Base-by-base conservation (phyloP, 2,888 invertebrate species). In the Drosophila borealis region DNA sequence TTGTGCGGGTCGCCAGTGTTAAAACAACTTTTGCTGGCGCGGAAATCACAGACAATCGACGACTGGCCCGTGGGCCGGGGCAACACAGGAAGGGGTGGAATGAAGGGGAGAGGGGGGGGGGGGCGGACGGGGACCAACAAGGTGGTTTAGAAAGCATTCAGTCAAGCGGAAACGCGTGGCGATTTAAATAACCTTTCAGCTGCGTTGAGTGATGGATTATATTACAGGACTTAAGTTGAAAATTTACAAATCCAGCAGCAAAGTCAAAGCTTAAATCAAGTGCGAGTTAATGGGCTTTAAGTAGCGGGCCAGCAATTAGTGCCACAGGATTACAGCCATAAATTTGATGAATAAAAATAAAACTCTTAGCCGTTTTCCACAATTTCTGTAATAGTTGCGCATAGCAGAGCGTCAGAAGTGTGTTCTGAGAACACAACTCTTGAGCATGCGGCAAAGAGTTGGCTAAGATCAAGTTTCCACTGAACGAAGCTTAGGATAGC, bases 151-250 rank as follows among this genome's bases (percentile, higher is more conserved):
- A 29, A 37, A 54, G 71, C 57, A 61, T 57, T 72, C 78, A 66
- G 50, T 74, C 50, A 42, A 65, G 68, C 74, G 74, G 74, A 74
- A 74, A 73, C 57, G 68, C 74, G 74, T 78, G 74, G 67, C 74
- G 74, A 78, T 77, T 74, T 73, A 78, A 74, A 74, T 73, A 74
- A 74, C 78, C 74, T 78, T 78, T 74, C 57, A 74, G 69, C 61
- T 57, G 41, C 33, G 55, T 49, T 74, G 69, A 78, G 54, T 74
- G 78, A 78, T 74, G 78, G 78, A 68, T 78, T 74, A 59, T 78
- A 63, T 74, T 51, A 55, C 33, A 21, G 44, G 50, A 51, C 74
- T 68, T 74, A 59, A 62, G 61, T 62, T 78, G 25, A 73, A 74
- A 57, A 68, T 48, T 33, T 62, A 68, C 68, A 77, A 65, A 77